These are phyloP conservation scores for Tethea ocularis DNA, from an alignment of 2,888 invertebrate genomes.

Conservation along the genomic window DNA sequence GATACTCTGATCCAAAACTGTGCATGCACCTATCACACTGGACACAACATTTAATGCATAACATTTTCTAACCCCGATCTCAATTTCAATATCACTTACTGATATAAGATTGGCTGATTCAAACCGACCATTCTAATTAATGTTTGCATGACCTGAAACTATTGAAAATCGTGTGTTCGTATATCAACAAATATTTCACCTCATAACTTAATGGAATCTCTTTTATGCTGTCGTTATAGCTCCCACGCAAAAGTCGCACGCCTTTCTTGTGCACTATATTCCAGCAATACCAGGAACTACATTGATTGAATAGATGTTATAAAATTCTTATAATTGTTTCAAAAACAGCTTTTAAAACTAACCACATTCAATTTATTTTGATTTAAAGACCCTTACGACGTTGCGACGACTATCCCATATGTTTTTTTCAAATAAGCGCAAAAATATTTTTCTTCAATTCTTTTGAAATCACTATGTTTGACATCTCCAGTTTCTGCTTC, in stretches of 20 bases:
- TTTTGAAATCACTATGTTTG: no score
- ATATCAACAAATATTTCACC: background rate
- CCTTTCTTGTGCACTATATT: background rate
- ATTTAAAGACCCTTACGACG: no score
- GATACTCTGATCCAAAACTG: conserved; percentile 12
- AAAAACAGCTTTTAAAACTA: background rate
- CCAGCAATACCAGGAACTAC: no score
- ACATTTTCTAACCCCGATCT: background rate
- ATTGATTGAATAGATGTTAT: background rate
- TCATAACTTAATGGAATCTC: background rate
- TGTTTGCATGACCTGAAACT: background rate
- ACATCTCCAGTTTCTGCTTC: no score
- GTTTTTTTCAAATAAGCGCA: background rate
- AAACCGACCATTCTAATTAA: background rate
- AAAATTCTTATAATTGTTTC: background rate
- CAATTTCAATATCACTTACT: background rate
- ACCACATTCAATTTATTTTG: no score
- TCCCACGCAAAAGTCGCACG: background rate
- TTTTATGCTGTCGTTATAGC: background rate
- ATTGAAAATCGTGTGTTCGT: background rate
- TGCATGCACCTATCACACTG: conserved; percentile 13
- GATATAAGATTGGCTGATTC: background rate
- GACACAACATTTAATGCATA: background rate
- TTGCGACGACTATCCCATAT: no score
- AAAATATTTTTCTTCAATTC: background rate